Conservation (phyloP, 2,113 vertebrate species). For the Psilopsiagon aurifrons region DNA sequence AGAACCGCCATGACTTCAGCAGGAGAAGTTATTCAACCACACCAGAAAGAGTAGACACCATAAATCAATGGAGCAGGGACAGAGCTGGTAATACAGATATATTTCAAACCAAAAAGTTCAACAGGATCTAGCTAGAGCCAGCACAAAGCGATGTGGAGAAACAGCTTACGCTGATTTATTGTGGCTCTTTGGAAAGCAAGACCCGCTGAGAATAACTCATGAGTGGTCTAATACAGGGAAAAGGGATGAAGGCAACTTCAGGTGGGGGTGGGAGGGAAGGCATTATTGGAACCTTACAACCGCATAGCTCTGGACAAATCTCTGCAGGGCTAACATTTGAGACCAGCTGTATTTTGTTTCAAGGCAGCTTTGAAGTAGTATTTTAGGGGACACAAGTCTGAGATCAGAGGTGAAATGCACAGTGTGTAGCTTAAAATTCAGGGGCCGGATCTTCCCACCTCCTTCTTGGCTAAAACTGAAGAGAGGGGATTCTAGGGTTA, state of each 20-base stretch:
- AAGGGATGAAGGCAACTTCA: constrained; percentile 43
- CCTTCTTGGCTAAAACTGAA: neutral
- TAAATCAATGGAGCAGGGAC: constrained; percentile 15
- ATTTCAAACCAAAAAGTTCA: constrained; percentile 48
- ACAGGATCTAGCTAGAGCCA: constrained; percentile 21
- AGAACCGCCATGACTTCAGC: neutral
- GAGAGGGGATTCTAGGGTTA: neutral
- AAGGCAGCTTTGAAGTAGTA: constrained; percentile 8
- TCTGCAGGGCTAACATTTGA: neutral
- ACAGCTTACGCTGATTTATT: constrained; percentile 43
- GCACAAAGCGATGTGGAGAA: constrained; percentile 14
- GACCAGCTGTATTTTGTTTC: constrained; percentile 26
- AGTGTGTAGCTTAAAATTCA: neutral
- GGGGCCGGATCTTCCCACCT: neutral
- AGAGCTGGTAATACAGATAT: neutral
- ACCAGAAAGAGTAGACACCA: constrained; percentile 1
- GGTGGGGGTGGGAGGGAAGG: neutral
- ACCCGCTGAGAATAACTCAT: neutral
- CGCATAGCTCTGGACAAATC: neutral
- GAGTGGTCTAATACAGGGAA: neutral
- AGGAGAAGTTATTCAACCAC: neutral
- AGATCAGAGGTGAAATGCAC: constrained; percentile 3
- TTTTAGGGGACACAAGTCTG: neutral
- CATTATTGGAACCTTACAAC: constrained; percentile 9
- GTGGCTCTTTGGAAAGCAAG: neutral